Conservation (phyloP, 2,113 vertebrate species). For the Chaenocephalus aceratus region DNA sequence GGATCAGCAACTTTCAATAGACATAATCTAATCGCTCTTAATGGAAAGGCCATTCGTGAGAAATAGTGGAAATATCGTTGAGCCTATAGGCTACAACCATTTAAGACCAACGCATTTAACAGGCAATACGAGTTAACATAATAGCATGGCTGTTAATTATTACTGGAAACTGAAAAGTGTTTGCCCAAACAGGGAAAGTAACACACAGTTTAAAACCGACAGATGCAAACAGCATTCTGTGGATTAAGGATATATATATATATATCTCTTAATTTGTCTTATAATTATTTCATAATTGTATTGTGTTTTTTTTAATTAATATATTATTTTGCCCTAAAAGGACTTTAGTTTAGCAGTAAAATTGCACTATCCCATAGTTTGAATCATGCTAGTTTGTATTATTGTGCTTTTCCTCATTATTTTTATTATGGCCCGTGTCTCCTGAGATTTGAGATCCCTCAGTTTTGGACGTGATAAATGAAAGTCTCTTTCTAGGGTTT, state of each 20-base stretch:
- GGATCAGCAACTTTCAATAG: slow-evolving; percentile 97
- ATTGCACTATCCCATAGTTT: neutral
- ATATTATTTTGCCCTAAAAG: neutral
- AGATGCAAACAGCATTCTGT: neutral
- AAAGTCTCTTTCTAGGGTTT: slow-evolving; percentile 53
- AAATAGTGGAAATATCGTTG: slow-evolving; percentile 79
- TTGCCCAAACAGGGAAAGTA: neutral
- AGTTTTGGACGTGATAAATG: slow-evolving; percentile 59
- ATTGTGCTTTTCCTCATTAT: slow-evolving; percentile 61
- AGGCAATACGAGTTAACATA: slow-evolving; percentile 34
- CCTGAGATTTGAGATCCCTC: slow-evolving; percentile 54
- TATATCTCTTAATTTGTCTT: neutral
- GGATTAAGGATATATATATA: neutral
- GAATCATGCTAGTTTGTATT: slow-evolving; percentile 4
- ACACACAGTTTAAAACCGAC: slow-evolving; percentile 3
- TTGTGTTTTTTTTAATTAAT: neutral
- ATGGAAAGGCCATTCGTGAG: slow-evolving; percentile 87
- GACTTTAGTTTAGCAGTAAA: slow-evolving; percentile 7
- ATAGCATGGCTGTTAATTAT: slow-evolving; percentile 39
- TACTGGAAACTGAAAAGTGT: slow-evolving; percentile 15
- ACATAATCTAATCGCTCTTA: slow-evolving; percentile 94
- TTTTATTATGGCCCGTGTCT: slow-evolving; percentile 48
- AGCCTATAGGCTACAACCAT: slow-evolving; percentile 53
- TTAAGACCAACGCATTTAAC: slow-evolving; percentile 59
- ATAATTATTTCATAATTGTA: slow-evolving; percentile 9